phyloP scores from a whole-genome alignment of 2,888 invertebrate species.

The Hedya salicella region DNA sequence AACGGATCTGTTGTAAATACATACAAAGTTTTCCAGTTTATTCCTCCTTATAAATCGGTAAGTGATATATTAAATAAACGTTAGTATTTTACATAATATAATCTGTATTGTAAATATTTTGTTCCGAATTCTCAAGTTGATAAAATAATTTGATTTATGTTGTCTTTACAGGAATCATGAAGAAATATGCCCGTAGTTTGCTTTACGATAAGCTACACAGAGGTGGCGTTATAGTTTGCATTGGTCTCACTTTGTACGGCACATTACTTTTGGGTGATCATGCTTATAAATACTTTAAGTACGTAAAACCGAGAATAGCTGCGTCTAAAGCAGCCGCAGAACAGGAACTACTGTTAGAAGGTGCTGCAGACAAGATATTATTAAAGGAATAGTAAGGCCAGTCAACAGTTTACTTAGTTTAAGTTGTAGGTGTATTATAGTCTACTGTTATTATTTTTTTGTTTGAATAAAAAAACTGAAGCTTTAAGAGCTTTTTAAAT shows the following conservation, averaged over 20 bases:
- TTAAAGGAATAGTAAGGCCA: slow-evolving; percentile 51
- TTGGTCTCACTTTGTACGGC: slow-evolving; percentile 73
- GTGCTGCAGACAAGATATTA: slow-evolving; percentile 70
- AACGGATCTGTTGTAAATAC: background rate
- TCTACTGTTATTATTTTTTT: slow-evolving; percentile 13
- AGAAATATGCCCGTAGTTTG: slow-evolving; percentile 70
- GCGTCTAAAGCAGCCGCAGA: slow-evolving; percentile 70
- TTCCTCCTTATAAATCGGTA: slow-evolving; percentile 9
- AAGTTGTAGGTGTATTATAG: slow-evolving; percentile 38
- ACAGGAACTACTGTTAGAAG: slow-evolving; percentile 79
- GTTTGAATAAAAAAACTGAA: slow-evolving; percentile 27
- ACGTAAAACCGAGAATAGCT: slow-evolving; percentile 74
- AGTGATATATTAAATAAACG: background rate
- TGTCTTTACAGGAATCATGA: slow-evolving; percentile 66
- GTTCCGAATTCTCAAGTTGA: no score
- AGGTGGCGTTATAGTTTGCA: slow-evolving; percentile 75
- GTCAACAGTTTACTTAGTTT: slow-evolving; percentile 41
- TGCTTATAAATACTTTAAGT: slow-evolving; percentile 73
- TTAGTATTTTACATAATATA: background rate
- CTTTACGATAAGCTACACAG: slow-evolving; percentile 80
- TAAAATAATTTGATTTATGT: background rate
- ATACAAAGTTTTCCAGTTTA: background rate
- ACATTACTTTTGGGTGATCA: slow-evolving; percentile 65
- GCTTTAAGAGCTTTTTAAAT: background rate
- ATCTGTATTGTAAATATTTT: background rate